Conservation (phyloP, 1,140 invertebrate genomes). For the Drosophila seguyi region DNA sequence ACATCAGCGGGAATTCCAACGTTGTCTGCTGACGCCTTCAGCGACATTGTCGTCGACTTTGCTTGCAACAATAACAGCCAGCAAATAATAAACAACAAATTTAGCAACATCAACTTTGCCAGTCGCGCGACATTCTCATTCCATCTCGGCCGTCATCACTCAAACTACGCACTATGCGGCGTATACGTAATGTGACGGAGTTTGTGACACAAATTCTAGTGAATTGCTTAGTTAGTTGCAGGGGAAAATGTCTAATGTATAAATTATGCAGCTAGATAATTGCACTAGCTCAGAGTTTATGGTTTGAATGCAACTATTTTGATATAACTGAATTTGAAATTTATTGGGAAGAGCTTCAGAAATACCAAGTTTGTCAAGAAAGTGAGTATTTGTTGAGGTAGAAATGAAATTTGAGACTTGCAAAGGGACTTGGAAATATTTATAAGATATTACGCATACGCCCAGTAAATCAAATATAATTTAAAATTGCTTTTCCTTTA, state of each 20-base stretch:
- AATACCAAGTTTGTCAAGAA: background rate
- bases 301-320: background rate
- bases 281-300: background rate
- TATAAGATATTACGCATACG: background rate
- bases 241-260: background rate
- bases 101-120: conserved; percentile 53
- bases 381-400: too few species aligned
- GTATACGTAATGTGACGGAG: conserved; percentile 53
- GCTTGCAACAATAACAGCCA: conserved; percentile 61
- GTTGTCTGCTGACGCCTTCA: conserved; percentile 31
- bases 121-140: conserved; percentile 16
- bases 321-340: background rate
- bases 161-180: conserved; percentile 36
- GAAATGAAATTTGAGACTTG: background rate
- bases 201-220: conserved; percentile 6
- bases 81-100: conserved; percentile 67
- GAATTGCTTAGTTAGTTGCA: conserved; percentile 5
- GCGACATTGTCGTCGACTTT: conserved; percentile 43
- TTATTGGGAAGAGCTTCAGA: background rate
- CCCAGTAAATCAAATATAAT: fast-evolving
- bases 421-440: background rate
- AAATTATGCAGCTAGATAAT: background rate
- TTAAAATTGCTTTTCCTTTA: background rate
- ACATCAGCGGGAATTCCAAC: conserved; percentile 34
- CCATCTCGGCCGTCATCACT: background rate